Percentiles rank a stretch among this genome's conserved stretches.
phyloP scores from a whole-genome alignment of 2,888 invertebrate genomes.

The Aelia acuminata region DNA sequence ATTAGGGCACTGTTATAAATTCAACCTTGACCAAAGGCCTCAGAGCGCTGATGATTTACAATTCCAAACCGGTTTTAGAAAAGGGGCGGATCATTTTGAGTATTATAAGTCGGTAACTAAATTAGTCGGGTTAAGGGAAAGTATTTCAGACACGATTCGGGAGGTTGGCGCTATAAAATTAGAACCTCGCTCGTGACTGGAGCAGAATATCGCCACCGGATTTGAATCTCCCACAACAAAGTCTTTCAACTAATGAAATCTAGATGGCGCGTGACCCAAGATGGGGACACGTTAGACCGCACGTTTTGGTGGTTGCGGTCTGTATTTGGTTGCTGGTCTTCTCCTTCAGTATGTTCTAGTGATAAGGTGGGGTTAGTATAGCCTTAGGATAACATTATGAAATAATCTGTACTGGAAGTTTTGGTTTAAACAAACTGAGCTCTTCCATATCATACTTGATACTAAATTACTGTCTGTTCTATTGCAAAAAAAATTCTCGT shows the following conservation, averaged over 20 bases:
- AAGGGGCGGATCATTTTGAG: background rate
- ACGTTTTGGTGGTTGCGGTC: background rate
- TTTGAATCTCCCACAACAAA: slow-evolving; percentile 37
- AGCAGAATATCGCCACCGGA: slow-evolving; percentile 3
- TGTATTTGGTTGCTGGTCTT: too few species aligned
- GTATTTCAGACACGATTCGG: slow-evolving; percentile 28
- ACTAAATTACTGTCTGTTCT: too few species aligned
- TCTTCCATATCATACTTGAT: too few species aligned
- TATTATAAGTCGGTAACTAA: slow-evolving; percentile 14
- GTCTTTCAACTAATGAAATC: slow-evolving; percentile 25
- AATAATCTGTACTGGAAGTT: too few species aligned
- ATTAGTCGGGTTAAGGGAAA: background rate
- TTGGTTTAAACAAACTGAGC: too few species aligned
- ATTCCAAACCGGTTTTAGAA: background rate
- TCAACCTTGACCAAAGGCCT: background rate
- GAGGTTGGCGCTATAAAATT: background rate
- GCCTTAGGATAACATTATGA: too few species aligned
- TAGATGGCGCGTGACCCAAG: slow-evolving; percentile 7
- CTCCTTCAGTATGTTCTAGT: too few species aligned
- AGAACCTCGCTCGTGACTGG: slow-evolving; percentile 27
- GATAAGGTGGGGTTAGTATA: too few species aligned
- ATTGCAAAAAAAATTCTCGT: too few species aligned
- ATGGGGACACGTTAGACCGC: background rate
- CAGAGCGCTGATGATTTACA: background rate
- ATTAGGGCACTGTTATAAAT: background rate